phyloP scores from a whole-genome alignment of 1,140 invertebrate species.

The Neotoxoptera formosana region DNA sequence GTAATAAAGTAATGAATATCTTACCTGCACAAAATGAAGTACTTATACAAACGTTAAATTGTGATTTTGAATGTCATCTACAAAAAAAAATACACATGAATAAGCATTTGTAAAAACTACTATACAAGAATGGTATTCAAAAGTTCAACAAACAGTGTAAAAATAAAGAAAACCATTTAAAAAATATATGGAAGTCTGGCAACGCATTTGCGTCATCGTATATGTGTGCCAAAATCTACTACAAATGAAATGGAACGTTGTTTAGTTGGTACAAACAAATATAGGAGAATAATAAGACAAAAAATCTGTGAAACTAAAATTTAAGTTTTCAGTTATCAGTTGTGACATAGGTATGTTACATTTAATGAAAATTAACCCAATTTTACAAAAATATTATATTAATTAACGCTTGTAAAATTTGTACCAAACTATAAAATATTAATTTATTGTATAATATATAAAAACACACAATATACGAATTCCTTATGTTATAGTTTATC shows the following conservation, averaged over 20 bases:
- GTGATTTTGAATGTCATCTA: conserved; percentile 22
- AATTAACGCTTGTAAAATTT: not conserved
- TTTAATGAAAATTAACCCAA: not conserved
- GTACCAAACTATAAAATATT: not conserved
- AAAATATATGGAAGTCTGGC: conserved; percentile 38
- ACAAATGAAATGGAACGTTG: conserved; percentile 48
- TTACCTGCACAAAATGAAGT: conserved; percentile 32
- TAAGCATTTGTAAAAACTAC: not conserved
- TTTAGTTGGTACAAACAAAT: conserved; percentile 7
- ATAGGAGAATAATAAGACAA: not conserved
- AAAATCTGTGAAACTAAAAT: not conserved
- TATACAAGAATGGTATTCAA: conserved; percentile 44
- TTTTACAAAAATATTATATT: not conserved
- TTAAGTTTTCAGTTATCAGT: not conserved
- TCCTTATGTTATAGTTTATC: not conserved
- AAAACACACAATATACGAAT: not conserved
- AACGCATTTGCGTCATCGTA: conserved; percentile 43
- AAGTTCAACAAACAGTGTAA: conserved; percentile 46
- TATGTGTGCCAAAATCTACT: conserved; percentile 48
- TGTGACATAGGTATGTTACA: not conserved
- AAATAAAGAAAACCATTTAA: conserved; percentile 50
- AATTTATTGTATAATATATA: not conserved
- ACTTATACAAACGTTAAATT: not conserved
- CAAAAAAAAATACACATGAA: conserved; percentile 6
- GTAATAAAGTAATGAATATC: not conserved